These are phyloP conservation scores for Pardalotus punctatus DNA, from an alignment of 2,113 vertebrate genomes.

Conservation along the genomic window DNA sequence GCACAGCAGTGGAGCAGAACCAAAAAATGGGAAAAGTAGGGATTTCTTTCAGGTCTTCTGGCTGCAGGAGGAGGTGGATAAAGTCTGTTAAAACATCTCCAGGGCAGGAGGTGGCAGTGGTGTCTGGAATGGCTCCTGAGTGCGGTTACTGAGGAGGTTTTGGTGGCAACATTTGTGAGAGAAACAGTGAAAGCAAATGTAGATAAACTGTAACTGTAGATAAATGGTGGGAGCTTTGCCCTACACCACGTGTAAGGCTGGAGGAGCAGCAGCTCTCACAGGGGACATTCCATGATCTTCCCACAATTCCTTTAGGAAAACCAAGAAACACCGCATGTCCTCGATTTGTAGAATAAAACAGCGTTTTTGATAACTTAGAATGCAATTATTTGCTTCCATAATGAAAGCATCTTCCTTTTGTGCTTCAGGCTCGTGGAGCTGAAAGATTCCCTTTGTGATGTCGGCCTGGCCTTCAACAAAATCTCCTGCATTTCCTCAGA, in stretches of 20 bases:
- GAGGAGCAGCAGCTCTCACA: background rate
- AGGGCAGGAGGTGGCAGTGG: background rate
- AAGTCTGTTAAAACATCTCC: background rate
- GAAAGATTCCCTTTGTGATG: constrained; percentile 79
- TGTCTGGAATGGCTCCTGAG: background rate
- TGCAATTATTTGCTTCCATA: background rate
- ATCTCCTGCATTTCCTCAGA: constrained; percentile 77
- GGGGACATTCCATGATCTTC: background rate
- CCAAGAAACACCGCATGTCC: no score
- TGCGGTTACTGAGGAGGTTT: background rate
- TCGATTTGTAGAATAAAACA: background rate
- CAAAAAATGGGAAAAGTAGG: background rate
- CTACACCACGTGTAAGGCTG: background rate
- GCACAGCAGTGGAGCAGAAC: background rate
- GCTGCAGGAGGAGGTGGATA: background rate
- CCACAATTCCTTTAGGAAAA: background rate
- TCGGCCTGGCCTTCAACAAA: constrained; percentile 91
- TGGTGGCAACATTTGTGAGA: background rate
- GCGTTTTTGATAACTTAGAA: background rate
- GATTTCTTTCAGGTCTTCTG: background rate
- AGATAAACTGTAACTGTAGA: rapidly evolving
- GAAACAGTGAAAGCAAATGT: background rate
- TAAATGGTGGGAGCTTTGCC: background rate
- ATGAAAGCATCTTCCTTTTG: background rate
- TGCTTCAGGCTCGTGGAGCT: constrained; percentile 84